Base-by-base conservation (phyloP, 1,140 invertebrate genomes). In the Psix sp. region DNA sequence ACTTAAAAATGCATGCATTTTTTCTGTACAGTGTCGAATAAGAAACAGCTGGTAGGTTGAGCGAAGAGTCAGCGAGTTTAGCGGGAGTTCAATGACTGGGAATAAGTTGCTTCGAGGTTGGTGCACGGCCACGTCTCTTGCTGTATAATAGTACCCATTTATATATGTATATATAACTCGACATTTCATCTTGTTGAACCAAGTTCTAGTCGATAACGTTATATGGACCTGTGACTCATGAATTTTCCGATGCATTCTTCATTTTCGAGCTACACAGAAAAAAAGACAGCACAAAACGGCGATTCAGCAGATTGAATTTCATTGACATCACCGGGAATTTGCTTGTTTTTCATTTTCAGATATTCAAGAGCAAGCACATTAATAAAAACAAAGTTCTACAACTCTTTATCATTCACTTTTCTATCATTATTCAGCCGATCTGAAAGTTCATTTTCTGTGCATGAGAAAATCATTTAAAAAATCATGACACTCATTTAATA, bases 1-100 rank as follows among this genome's bases (percentile, higher is more conserved):
- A 57, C 29, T 49, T 42, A 67, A 57, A 67, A 57, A 49, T 57
- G 62, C 43, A 67, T 49, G 38, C 43, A 24, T 52, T 68, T 70
- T 70, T 70, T 46, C 10, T 31, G 39, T 18, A 24, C 26, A 65
- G 52, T 75, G 66, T 66, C 54, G 74, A 74, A 66, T 79, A 84
- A 82, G 82, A 85, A 86, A 86, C 85, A 86, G 85, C 85, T 85
- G 85, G 82, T 84, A 73, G 78, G 82, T 82, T 81, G 80, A 81
- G 76, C 76, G 79, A 81, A 57, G 45, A 63, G 78, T 78, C 65
- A 65, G 70, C 42, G 60, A 77, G 70, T 70, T 56, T 63, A 48
- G 63, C 63, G 45, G 39, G 82, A 84, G 85, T 86, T 86, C 84
- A 86, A 86, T 84, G 85, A 86, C 84, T 84, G 80, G 75, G 56